phyloP scores from a whole-genome alignment of 2,797 vertebrate genomes.

The Tiaroga cobitis region DNA sequence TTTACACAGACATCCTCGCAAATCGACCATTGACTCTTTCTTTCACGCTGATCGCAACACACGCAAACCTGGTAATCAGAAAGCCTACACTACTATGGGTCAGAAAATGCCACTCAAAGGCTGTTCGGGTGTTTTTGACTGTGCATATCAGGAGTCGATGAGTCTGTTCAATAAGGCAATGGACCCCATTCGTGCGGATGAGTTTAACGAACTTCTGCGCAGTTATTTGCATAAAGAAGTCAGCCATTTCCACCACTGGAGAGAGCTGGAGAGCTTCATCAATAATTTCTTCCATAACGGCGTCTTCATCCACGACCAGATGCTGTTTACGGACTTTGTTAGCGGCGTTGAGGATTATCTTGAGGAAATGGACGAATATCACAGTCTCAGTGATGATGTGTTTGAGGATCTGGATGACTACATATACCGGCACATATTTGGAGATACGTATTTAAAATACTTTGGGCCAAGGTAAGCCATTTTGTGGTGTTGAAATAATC shows the following conservation, averaged over 20 bases:
- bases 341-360: slow-evolving; percentile 90
- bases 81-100: slow-evolving; percentile 62
- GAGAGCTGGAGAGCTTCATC: slow-evolving; percentile 89
- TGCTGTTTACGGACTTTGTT: slow-evolving; percentile 96
- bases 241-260: slow-evolving; percentile 90
- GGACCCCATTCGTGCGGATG: slow-evolving; percentile 87
- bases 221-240: slow-evolving; percentile 91
- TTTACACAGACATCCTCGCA: slow-evolving; percentile 64
- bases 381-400: slow-evolving; percentile 73
- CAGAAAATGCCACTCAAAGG: slow-evolving; percentile 72
- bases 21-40: slow-evolving; percentile 60
- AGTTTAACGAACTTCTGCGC: slow-evolving; percentile 87
- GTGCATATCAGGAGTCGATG: slow-evolving; percentile 87
- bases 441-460: slow-evolving; percentile 78
- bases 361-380: slow-evolving; percentile 86
- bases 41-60: slow-evolving; percentile 67
- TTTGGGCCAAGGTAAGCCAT: slow-evolving; percentile 87
- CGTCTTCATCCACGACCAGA: slow-evolving; percentile 92
- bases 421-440: slow-evolving; percentile 91
- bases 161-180: slow-evolving; percentile 86
- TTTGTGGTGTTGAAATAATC: neutral
- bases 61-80: slow-evolving; percentile 69
- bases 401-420: slow-evolving; percentile 91
- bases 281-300: slow-evolving; percentile 90
- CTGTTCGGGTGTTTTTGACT: slow-evolving; percentile 85